Conservation (phyloP, 2,113 vertebrate genomes). For the Symphodus melops region DNA sequence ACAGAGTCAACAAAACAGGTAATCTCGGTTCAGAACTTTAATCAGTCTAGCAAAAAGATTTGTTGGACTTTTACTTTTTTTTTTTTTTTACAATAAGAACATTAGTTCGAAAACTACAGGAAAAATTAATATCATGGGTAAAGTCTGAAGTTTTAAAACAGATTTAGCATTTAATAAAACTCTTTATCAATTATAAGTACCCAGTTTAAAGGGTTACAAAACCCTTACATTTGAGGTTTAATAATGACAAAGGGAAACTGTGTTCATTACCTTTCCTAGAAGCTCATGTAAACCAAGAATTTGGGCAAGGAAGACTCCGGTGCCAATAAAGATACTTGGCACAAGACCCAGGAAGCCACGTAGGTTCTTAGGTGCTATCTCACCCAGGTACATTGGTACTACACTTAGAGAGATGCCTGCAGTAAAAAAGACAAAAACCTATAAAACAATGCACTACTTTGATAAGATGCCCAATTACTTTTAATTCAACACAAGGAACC, state of each 20-base stretch:
- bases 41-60: background rate
- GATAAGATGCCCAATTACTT: background rate
- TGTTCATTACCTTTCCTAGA: slow-evolving; percentile 84
- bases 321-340: slow-evolving; percentile 91
- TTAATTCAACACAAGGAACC: background rate
- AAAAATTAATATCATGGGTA: too few relatives aligned
- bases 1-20: background rate
- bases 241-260: background rate
- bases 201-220: background rate
- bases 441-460: background rate
- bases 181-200: background rate
- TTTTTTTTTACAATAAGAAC: background rate
- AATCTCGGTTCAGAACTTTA: background rate
- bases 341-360: slow-evolving; percentile 90
- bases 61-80: background rate
- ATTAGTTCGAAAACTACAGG: background rate
- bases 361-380: slow-evolving; percentile 91
- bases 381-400: slow-evolving; percentile 93
- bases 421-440: slow-evolving; percentile 1
- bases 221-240: background rate
- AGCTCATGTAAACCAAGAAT: slow-evolving; percentile 90
- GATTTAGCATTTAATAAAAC: background rate
- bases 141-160: background rate
- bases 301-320: slow-evolving; percentile 89
- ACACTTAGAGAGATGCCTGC: slow-evolving; percentile 90